Percentiles rank a stretch among this genome's conserved stretches.
Conservation (phyloP, 2,797 vertebrate genomes). For the Lindbergichthys nudifrons region DNA sequence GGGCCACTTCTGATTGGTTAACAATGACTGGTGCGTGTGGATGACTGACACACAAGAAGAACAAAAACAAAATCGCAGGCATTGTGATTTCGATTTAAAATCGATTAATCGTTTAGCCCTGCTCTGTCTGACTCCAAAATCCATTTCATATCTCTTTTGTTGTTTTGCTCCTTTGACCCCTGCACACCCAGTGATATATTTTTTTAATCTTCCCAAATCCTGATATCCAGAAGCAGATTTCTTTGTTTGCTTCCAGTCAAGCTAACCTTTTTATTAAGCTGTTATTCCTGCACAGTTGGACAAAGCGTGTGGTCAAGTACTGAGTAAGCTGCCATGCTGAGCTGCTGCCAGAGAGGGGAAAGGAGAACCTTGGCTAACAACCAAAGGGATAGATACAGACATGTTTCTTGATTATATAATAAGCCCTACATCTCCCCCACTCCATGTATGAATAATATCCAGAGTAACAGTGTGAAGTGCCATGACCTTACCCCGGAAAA, state of each 20-base stretch:
- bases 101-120: background rate
- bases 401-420: conserved; percentile 41
- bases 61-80: too few relatives aligned
- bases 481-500: conserved; percentile 38
- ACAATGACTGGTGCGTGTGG: too few relatives aligned
- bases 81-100: too few relatives aligned
- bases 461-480: conserved; percentile 36
- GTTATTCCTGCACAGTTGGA: conserved; percentile 56
- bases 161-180: conserved; percentile 12
- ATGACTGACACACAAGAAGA: too few relatives aligned
- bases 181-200: conserved; percentile 14
- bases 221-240: conserved; percentile 25
- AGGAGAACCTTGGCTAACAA: conserved; percentile 30
- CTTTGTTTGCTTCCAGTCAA: conserved; percentile 41
- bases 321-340: conserved; percentile 46
- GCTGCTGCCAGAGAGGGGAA: conserved; percentile 22
- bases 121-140: conserved; percentile 18
- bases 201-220: conserved; percentile 53
- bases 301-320: conserved; percentile 40
- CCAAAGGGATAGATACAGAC: conserved; percentile 37
- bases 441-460: conserved; percentile 28
- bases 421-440: background rate
- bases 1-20: too few relatives aligned
- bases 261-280: conserved; percentile 58
- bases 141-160: conserved; percentile 6